Evolutionary conservation across 2,888 invertebrate genomes (phyloP).

Genomic region (Yponomeuta evonymella): DNA sequence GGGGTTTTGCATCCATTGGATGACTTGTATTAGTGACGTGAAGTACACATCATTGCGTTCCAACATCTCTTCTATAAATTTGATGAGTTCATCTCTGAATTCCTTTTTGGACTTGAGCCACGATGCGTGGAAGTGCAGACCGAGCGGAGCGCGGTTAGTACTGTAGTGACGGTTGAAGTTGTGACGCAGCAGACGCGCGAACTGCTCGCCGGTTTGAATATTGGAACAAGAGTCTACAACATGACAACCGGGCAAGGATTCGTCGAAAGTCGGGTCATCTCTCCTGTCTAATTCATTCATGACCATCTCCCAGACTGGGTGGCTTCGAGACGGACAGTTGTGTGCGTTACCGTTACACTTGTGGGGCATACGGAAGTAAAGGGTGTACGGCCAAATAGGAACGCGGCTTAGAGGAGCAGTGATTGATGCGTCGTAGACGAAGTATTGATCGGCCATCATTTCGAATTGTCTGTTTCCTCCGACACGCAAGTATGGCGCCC

Average conservation of each 20-base stretch:
- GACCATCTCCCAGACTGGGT: constrained; percentile 97
- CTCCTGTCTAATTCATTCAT: constrained; percentile 96
- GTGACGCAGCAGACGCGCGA: constrained; percentile 90
- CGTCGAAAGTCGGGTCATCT: constrained; percentile 95
- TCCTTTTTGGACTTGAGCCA: constrained; percentile 97
- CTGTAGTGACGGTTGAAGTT: constrained; percentile 96
- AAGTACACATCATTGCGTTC: constrained; percentile 94
- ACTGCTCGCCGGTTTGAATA: constrained; percentile 93
- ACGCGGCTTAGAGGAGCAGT: constrained; percentile 92
- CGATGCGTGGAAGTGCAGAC: constrained; percentile 95
- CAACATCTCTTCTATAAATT: constrained; percentile 95
- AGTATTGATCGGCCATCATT: constrained; percentile 97
- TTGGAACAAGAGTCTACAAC: constrained; percentile 97
- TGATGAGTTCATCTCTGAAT: constrained; percentile 92
- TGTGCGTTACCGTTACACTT: constrained; percentile 96
- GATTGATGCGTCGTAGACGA: constrained; percentile 95
- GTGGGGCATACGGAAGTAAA: constrained; percentile 97
- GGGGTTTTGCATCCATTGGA: constrained; percentile 97
- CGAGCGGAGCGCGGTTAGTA: constrained; percentile 94
- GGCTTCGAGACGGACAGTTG: constrained; percentile 92
- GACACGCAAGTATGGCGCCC: constrained; percentile 92
- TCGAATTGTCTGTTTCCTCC: constrained; percentile 97
- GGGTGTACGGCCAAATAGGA: constrained; percentile 97
- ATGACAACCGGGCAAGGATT: constrained; percentile 94
- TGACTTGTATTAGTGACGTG: constrained; percentile 92